Evolutionary conservation across 2,797 vertebrate genomes (phyloP).

Genomic region (Emys orbicularis): DNA sequence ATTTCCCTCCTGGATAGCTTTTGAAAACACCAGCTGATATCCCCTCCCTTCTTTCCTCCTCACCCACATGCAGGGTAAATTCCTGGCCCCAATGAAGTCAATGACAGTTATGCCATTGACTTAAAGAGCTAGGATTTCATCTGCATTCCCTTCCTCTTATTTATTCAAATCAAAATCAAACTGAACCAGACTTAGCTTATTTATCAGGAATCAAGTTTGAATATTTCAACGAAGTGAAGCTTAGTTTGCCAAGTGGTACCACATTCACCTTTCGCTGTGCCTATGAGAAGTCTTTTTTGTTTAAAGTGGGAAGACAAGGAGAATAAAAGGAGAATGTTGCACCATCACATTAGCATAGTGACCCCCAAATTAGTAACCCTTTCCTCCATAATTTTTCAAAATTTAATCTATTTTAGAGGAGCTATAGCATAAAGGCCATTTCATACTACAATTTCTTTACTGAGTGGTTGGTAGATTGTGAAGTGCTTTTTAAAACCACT

Average conservation of each 20-base stretch:
- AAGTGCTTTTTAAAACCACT: not conserved
- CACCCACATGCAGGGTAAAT: not conserved
- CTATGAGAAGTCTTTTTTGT: not conserved
- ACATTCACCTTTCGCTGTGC: not conserved
- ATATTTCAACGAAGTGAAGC: not conserved
- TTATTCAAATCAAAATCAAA: not conserved
- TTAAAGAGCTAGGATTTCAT: not conserved
- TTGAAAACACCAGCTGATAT: not conserved
- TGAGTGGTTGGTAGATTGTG: not conserved
- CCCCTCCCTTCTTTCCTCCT: not conserved
- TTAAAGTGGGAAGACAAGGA: constrained; percentile 7
- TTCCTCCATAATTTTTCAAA: constrained; percentile 40
- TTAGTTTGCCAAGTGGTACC: not conserved
- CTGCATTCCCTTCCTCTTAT: not conserved
- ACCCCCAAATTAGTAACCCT: not conserved
- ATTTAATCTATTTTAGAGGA: constrained; percentile 35
- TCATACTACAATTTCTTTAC: not conserved
- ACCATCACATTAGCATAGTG: not conserved
- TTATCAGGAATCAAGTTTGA: not conserved
- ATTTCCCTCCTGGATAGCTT: accelerated
- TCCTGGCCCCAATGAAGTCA: not conserved
- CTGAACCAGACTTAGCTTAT: not conserved
- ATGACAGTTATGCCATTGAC: not conserved
- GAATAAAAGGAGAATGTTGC: constrained; percentile 9
- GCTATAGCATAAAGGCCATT: not conserved